phyloP scores from a whole-genome alignment of 2,113 vertebrate genomes.

The Fukomys damarensis region DNA sequence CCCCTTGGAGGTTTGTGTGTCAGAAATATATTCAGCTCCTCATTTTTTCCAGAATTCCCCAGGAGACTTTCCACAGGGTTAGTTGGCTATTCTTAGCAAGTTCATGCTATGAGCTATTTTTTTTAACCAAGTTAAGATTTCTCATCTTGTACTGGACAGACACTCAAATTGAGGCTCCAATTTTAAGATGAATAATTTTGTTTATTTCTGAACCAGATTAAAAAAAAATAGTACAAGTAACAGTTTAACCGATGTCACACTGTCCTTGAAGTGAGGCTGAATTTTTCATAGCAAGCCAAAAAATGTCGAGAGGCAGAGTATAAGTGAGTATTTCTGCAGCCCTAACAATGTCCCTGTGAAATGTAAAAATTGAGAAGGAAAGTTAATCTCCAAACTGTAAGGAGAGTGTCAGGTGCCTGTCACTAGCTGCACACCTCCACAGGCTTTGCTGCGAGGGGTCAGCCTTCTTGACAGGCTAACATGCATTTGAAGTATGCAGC shows the following conservation, averaged over 20 bases:
- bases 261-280: slow-evolving; percentile 64
- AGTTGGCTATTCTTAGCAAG: slow-evolving; percentile 65
- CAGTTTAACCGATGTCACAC: slow-evolving; percentile 61
- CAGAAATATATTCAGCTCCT: slow-evolving; percentile 31
- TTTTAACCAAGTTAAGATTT: slow-evolving; percentile 70
- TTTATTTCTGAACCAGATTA: slow-evolving; percentile 65
- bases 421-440: neutral
- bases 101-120: slow-evolving; percentile 59
- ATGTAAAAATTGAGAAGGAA: neutral
- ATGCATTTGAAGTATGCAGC: neutral
- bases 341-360: neutral
- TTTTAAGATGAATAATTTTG: slow-evolving; percentile 70
- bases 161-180: slow-evolving; percentile 62
- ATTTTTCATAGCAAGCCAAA: slow-evolving; percentile 67
- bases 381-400: neutral
- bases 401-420: neutral
- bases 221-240: neutral
- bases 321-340: neutral
- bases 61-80: slow-evolving; percentile 51
- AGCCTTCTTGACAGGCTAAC: neutral
- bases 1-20: slow-evolving; percentile 9
- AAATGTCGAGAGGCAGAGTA: slow-evolving; percentile 43
- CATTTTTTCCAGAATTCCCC: neutral
- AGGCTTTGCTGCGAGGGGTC: neutral
- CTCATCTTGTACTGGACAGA: slow-evolving; percentile 62